phyloP scores from a whole-genome alignment of 1,140 invertebrate species.

The Papilio polytes region DNA sequence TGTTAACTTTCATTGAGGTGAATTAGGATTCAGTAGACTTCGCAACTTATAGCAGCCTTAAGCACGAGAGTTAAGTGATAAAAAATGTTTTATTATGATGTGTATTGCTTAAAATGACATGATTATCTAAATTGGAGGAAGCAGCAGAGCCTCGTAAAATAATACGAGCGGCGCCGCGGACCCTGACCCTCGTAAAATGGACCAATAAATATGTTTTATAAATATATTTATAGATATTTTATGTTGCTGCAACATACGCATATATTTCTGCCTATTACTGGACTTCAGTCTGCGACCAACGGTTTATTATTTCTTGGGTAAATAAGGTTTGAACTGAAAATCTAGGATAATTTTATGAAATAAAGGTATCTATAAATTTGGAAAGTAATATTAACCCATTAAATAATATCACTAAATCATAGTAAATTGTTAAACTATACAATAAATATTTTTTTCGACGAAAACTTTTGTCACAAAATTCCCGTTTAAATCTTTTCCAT shows the following conservation, averaged over 20 bases:
- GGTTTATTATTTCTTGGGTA: background rate
- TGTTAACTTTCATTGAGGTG: background rate
- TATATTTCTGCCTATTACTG: background rate
- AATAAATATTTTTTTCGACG: background rate
- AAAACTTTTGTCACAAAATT: background rate
- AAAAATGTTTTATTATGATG: constrained; percentile 5
- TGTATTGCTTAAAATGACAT: background rate
- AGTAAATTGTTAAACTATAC: too few species aligned
- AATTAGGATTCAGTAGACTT: background rate
- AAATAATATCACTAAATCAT: background rate
- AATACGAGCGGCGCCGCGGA: constrained; percentile 15
- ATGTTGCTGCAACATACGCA: background rate
- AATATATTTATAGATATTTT: constrained; percentile 3
- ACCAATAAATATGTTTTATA: background rate
- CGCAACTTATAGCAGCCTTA: background rate
- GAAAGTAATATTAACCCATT: background rate
- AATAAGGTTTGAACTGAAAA: too few species aligned
- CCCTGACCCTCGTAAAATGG: constrained; percentile 1
- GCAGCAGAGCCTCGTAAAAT: constrained; percentile 2
- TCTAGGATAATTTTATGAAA: too few species aligned
- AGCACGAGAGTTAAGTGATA: constrained; percentile 5
- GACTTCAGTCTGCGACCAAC: background rate
- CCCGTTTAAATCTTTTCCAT: background rate
- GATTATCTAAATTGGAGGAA: constrained; percentile 20
- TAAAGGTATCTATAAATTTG: background rate